Conservation (phyloP, 2,888 invertebrate genomes). For the Pollenia amentaria region DNA sequence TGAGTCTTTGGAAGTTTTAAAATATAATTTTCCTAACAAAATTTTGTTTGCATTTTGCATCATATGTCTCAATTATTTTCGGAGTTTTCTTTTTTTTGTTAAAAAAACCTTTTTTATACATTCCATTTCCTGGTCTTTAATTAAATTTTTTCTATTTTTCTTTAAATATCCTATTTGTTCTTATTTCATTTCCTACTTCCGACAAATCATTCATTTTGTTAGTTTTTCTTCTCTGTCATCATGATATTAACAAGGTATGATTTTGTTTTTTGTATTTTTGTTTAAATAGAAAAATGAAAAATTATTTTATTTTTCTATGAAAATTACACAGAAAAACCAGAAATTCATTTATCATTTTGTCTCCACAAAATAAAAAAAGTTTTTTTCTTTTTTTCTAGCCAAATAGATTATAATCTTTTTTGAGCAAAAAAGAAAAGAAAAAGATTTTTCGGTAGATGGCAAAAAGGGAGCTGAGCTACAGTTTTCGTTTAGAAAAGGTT, state of each 20-base stretch:
- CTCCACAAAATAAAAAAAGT: conserved; percentile 41
- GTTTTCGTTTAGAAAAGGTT: background rate
- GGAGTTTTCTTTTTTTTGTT: conserved; percentile 14
- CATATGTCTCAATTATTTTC: conserved; percentile 65
- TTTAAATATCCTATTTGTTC: background rate
- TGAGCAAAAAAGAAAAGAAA: background rate
- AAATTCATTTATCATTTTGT: conserved; percentile 71
- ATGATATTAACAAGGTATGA: conserved; percentile 69
- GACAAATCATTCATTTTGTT: conserved; percentile 51
- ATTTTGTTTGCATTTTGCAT: conserved; percentile 11
- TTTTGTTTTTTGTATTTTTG: conserved; percentile 1
- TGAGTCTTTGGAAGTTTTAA: background rate
- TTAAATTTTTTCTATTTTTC: background rate
- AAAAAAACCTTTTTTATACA: background rate
- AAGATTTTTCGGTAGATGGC: background rate
- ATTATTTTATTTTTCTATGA: conserved; percentile 30
- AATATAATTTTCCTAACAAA: background rate
- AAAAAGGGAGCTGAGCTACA: background rate
- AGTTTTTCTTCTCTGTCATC: conserved; percentile 56
- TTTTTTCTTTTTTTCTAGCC: conserved; percentile 1
- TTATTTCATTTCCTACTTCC: conserved; percentile 1
- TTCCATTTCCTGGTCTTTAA: conserved; percentile 6
- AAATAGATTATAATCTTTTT: conserved; percentile 67
- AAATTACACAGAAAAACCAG: background rate
- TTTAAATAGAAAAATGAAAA: conserved; percentile 54